Percentiles rank a stretch among this genome's conserved stretches.
These are phyloP conservation scores for Bemisia tabaci DNA, from an alignment of 1,140 invertebrate genomes.

Conservation along the genomic window DNA sequence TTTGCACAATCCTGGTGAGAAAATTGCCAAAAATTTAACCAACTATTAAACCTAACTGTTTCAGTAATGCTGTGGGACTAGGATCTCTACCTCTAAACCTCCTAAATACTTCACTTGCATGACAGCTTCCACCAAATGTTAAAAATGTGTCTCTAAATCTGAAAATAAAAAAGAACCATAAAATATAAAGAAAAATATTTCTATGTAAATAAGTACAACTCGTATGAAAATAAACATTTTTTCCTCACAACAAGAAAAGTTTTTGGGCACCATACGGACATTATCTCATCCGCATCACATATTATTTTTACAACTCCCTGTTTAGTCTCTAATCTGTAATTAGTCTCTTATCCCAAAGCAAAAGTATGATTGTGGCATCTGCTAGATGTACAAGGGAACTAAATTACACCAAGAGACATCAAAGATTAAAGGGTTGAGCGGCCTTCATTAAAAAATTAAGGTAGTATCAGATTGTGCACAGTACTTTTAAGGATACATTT, in stretches of 20 bases:
- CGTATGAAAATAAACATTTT: slow-evolving; percentile 4
- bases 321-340: too few species aligned
- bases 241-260: not conserved
- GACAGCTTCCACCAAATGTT: slow-evolving; percentile 60
- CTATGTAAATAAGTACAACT: slow-evolving; percentile 1
- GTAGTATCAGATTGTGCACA: too few species aligned
- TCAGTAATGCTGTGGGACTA: slow-evolving; percentile 62
- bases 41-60: slow-evolving; percentile 36
- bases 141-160: slow-evolving; percentile 77
- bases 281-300: not conserved
- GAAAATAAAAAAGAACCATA: slow-evolving; percentile 11
- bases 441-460: too few species aligned
- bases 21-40: not conserved
- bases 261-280: not conserved
- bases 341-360: too few species aligned
- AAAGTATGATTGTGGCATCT: too few species aligned
- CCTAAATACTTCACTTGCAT: slow-evolving; percentile 72
- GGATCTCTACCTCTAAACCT: slow-evolving; percentile 84
- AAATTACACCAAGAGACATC: too few species aligned
- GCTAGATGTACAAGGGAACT: too few species aligned
- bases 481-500: too few species aligned
- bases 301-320: slow-evolving; percentile 2
- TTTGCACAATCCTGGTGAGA: not conserved
- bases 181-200: slow-evolving; percentile 1
- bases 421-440: too few species aligned